phyloP scores from a whole-genome alignment of 2,888 invertebrate genomes.

The Syritta pipiens region DNA sequence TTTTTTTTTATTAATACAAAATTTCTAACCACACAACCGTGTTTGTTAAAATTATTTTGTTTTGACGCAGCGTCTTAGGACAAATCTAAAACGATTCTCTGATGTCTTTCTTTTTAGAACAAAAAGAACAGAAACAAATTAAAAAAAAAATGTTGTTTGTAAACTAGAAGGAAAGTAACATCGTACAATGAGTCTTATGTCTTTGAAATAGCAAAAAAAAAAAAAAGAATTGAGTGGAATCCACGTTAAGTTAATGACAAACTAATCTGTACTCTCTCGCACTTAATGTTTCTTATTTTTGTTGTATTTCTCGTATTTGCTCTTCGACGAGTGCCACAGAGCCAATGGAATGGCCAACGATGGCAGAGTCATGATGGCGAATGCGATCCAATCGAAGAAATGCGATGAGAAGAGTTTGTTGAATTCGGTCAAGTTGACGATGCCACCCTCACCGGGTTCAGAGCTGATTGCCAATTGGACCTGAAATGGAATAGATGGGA shows the following conservation, averaged over 20 bases:
- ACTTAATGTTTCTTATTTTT: conserved; percentile 84
- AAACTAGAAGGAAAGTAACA: conserved; percentile 25
- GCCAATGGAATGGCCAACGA: conserved; percentile 96
- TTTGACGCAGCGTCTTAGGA: conserved; percentile 60
- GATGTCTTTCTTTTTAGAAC: conserved; percentile 38
- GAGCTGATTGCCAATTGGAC: conserved; percentile 87
- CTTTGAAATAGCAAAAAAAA: conserved; percentile 25
- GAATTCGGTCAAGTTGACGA: conserved; percentile 94
- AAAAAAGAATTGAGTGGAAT: background rate
- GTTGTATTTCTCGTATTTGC: conserved; percentile 92
- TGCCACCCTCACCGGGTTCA: conserved; percentile 97
- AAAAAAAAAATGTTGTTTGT: conserved; percentile 28
- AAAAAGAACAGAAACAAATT: conserved; percentile 24
- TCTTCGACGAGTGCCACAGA: conserved; percentile 96
- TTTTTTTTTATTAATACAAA: conserved; percentile 60
- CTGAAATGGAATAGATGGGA: conserved; percentile 80
- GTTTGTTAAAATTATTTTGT: conserved; percentile 40
- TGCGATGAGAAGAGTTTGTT: conserved; percentile 98
- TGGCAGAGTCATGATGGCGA: conserved; percentile 97
- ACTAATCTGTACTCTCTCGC: conserved; percentile 4
- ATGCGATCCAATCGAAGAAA: conserved; percentile 97
- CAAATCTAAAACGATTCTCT: conserved; percentile 77
- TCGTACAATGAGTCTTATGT: conserved; percentile 47
- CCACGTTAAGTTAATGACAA: conserved; percentile 7
- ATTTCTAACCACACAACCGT: conserved; percentile 37